Evolutionary conservation across 1,140 invertebrate genomes (phyloP).

Genomic region (Neodiprion pinetum): DNA sequence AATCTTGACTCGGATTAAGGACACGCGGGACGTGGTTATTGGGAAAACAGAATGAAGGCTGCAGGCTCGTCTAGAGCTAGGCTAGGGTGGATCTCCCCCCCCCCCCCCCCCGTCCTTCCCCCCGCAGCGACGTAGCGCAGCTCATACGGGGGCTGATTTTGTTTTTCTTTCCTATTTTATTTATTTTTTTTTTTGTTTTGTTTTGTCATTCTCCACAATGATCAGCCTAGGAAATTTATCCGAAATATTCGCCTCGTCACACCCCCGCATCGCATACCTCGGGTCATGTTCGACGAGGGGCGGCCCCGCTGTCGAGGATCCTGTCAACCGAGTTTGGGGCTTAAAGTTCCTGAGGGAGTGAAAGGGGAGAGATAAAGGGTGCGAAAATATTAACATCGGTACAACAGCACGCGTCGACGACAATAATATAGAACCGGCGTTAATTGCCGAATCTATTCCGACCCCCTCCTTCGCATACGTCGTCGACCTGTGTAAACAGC

Average conservation of each 20-base stretch:
- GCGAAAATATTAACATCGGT: background rate
- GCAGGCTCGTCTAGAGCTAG: background rate
- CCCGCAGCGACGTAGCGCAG: too few relatives aligned
- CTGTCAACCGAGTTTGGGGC: background rate
- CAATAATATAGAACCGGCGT: too few relatives aligned
- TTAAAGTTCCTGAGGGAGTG: background rate
- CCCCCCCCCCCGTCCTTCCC: slow-evolving; percentile 19
- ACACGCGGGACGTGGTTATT: slow-evolving; percentile 26
- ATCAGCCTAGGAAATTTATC: too few relatives aligned
- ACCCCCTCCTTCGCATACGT: slow-evolving; percentile 2
- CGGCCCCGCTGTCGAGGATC: background rate
- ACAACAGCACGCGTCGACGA: background rate
- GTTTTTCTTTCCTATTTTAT: background rate
- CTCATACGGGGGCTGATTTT: too few relatives aligned
- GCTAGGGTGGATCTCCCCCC: background rate
- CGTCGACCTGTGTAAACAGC: background rate
- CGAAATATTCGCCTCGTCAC: too few relatives aligned
- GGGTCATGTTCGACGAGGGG: background rate
- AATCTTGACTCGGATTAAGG: slow-evolving; percentile 63
- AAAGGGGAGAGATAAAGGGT: background rate
- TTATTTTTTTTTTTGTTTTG: slow-evolving; percentile 8
- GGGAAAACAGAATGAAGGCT: background rate
- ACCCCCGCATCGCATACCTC: background rate
- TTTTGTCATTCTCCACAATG: too few relatives aligned
- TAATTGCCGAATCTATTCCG: slow-evolving; percentile 8